A percentile compares a stretch with the other conserved stretches of the same genome.
Evolutionary conservation across 1,140 invertebrate genomes (phyloP).

Genomic region (Drosophila mayri): DNA sequence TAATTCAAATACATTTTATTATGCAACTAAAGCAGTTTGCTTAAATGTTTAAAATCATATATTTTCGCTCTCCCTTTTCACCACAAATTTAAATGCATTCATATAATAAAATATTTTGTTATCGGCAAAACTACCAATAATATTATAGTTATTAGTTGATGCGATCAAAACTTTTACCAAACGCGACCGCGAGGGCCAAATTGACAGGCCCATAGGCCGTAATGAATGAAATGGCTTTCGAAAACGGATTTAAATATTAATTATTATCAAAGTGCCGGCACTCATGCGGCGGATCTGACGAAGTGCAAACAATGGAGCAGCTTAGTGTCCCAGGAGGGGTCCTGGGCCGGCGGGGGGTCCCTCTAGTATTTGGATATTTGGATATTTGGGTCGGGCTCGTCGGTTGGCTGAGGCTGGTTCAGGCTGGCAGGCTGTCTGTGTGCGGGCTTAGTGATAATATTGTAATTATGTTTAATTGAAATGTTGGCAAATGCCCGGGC

Average conservation of each 20-base stretch:
- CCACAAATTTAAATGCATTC: no score
- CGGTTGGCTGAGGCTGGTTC: background rate
- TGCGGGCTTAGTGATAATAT: constrained; percentile 50
- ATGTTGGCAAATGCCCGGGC: constrained; percentile 50
- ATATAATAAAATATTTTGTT: background rate
- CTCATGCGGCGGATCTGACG: constrained; percentile 43
- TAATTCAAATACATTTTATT: no score
- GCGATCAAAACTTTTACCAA: constrained; percentile 9
- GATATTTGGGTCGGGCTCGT: constrained; percentile 7
- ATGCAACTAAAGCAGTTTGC: no score
- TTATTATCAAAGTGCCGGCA: constrained; percentile 71
- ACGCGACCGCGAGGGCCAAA: constrained; percentile 7
- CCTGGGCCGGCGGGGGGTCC: background rate
- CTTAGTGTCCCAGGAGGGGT: constrained; percentile 1
- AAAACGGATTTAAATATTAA: constrained; percentile 70
- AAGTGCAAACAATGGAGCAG: constrained; percentile 36
- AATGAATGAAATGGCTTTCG: constrained; percentile 56
- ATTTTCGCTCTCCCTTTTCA: background rate
- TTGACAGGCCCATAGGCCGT: constrained; percentile 17
- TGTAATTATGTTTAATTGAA: constrained; percentile 73
- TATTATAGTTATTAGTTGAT: background rate
- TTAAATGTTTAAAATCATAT: no score
- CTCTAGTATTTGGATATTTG: constrained; percentile 7
- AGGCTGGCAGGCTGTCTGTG: background rate
- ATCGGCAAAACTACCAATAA: background rate